Percentiles rank a stretch among this genome's conserved stretches.
Conservation (phyloP, 2,797 vertebrate genomes). For the Peromyscus nudipes region DNA sequence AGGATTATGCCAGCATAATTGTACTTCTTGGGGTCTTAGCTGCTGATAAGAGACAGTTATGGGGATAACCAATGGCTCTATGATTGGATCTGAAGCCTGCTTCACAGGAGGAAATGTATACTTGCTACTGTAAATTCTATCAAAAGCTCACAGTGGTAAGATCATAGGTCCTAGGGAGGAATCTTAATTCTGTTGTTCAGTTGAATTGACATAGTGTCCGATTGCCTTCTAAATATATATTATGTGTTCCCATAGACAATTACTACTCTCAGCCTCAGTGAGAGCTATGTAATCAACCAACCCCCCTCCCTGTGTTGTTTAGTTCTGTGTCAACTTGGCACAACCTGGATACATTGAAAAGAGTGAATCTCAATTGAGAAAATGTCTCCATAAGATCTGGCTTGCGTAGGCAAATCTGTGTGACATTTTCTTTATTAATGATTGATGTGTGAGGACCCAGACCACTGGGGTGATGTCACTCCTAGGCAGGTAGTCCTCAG, state of each 20-base stretch:
- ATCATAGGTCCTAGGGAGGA: neutral
- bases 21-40: neutral
- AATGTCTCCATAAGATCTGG: neutral
- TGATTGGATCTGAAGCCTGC: neutral
- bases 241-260: neutral
- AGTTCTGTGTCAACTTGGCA: neutral
- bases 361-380: neutral
- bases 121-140: neutral
- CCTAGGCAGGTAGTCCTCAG: neutral
- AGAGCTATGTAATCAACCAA: neutral
- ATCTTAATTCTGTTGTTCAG: neutral
- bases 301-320: neutral
- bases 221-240: neutral
- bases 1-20: neutral
- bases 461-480: neutral
- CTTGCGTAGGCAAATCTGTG: neutral
- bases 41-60: neutral
- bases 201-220: neutral
- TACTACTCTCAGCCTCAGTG: neutral
- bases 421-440: neutral
- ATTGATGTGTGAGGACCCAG: neutral
- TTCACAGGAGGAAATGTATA: neutral
- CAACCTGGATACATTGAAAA: neutral
- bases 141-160: neutral
- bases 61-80: neutral